phyloP scores from a whole-genome alignment of 2,888 invertebrate species.

The Drosophila infuscata region DNA sequence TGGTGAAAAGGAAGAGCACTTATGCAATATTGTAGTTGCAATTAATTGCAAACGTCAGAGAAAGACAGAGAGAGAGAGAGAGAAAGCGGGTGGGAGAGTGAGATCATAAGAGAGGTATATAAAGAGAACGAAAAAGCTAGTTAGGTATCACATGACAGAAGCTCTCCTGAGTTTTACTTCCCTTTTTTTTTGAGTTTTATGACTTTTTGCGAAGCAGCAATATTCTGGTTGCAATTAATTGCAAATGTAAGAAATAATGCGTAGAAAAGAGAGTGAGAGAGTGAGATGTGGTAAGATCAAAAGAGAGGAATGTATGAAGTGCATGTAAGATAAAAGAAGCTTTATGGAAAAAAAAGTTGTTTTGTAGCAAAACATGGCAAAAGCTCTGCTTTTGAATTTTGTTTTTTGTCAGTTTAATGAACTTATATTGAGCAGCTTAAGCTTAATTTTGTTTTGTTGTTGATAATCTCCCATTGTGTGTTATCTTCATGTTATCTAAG shows the following conservation, averaged over 20 bases:
- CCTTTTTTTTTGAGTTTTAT: neutral
- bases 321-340: no score
- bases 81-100: neutral
- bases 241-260: neutral
- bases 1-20: neutral
- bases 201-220: neutral
- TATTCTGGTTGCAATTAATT: neutral
- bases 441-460: neutral
- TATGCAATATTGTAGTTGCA: conserved; percentile 19
- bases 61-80: neutral
- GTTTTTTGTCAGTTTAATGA: neutral
- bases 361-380: neutral
- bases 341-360: neutral
- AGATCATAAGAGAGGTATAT: neutral
- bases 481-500: neutral
- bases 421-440: neutral
- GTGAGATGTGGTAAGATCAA: neutral
- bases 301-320: neutral
- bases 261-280: neutral
- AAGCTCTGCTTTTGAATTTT: neutral
- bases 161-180: neutral
- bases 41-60: conserved; percentile 13
- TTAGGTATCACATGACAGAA: neutral
- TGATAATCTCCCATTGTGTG: neutral
- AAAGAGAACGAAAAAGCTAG: neutral